phyloP scores from a whole-genome alignment of 2,113 vertebrate genomes.

The Amphilophus citrinellus region DNA sequence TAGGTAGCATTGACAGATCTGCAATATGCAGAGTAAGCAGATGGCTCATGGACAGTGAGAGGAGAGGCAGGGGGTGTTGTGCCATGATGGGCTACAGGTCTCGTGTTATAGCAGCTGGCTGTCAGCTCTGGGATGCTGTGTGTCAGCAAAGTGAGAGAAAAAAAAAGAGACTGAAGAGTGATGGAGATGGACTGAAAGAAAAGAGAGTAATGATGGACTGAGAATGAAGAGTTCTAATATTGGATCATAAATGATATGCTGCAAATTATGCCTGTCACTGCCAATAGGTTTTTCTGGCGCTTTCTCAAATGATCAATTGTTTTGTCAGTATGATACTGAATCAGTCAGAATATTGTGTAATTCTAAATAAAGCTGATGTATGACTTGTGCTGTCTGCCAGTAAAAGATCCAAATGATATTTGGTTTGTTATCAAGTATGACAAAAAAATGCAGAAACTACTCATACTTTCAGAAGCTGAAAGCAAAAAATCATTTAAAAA shows the following conservation, averaged over 20 bases:
- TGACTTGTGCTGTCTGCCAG: constrained; percentile 4
- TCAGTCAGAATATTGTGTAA: constrained; percentile 11
- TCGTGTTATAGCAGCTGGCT: constrained; percentile 56
- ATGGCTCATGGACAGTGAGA: constrained; percentile 62
- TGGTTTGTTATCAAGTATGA: not conserved
- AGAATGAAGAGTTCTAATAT: not conserved
- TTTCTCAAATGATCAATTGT: not conserved
- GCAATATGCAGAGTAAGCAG: constrained; percentile 69
- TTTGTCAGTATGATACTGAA: not conserved
- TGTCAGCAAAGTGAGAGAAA: constrained; percentile 42
- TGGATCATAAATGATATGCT: not conserved
- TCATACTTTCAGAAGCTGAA: not conserved
- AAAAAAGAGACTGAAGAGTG: not conserved
- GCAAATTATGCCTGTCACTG: not conserved
- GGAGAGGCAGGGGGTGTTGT: constrained; percentile 17
- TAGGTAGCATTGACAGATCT: constrained; percentile 68
- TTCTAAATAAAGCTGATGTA: not conserved
- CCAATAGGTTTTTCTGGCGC: not conserved
- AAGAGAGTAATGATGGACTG: not conserved
- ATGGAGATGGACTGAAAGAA: not conserved
- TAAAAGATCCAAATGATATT: not conserved
- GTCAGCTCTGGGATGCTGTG: constrained; percentile 35
- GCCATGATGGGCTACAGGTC: constrained; percentile 38
- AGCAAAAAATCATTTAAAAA: not conserved
- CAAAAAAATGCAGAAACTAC: not conserved